Percentiles rank a stretch among this genome's conserved stretches.
Evolutionary conservation across 2,888 invertebrate species (phyloP).

Genomic region (Ichneumon xanthorius): DNA sequence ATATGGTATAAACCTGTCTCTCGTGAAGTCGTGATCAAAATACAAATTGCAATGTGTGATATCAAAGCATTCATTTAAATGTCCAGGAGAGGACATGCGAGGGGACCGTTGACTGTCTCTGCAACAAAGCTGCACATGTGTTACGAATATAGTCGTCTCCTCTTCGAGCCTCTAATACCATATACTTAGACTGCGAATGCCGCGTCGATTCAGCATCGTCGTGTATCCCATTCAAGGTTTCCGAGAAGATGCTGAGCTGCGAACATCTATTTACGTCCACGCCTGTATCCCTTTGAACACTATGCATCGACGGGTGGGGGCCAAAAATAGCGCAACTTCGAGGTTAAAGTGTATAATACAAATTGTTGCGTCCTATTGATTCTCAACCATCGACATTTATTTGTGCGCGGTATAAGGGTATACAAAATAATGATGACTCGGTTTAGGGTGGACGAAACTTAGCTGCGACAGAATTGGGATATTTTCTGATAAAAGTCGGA

Average conservation of each 20-base stretch:
- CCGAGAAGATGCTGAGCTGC: slow-evolving; percentile 3
- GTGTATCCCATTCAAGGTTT: slow-evolving; percentile 18
- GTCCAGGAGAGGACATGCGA: not conserved
- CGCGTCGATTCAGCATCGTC: slow-evolving; percentile 18
- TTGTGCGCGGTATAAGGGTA: not conserved
- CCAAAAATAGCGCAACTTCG: not conserved
- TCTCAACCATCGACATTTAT: not conserved
- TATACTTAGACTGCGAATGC: slow-evolving; percentile 28
- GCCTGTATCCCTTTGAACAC: not conserved
- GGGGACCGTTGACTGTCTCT: not conserved
- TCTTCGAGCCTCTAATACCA: not conserved
- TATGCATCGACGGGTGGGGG: not conserved
- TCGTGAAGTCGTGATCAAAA: no score
- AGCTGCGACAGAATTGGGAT: no score
- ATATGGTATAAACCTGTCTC: no score
- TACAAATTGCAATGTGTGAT: not conserved
- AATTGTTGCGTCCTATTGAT: not conserved
- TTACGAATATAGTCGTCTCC: not conserved
- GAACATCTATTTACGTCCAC: not conserved
- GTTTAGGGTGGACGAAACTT: no score
- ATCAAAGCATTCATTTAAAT: not conserved
- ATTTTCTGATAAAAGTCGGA: no score
- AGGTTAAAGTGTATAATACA: not conserved
- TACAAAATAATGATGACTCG: no score
- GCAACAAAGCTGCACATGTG: not conserved